A percentile compares a stretch with the other conserved stretches of the same genome.
Evolutionary conservation across 2,888 invertebrate species (phyloP).

Genomic region (Mesochorus sp.): DNA sequence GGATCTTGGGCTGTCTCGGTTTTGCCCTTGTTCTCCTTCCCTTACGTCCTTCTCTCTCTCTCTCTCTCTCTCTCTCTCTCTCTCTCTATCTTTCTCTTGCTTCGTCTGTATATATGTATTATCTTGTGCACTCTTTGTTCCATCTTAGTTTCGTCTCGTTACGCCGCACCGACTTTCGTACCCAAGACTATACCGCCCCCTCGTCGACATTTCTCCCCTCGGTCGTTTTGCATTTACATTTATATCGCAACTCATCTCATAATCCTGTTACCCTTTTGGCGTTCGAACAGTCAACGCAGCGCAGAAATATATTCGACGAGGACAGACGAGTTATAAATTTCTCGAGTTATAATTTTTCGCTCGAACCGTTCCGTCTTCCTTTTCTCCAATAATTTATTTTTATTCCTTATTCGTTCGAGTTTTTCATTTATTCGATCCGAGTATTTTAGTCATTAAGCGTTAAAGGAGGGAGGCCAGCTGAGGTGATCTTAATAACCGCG

Average conservation of each 20-base stretch:
- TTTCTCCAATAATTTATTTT: background rate
- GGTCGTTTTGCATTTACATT: conserved; percentile 73
- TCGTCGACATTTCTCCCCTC: conserved; percentile 48
- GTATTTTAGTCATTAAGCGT: background rate
- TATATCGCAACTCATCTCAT: conserved; percentile 74
- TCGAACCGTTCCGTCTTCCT: background rate
- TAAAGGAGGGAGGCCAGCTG: too few species aligned
- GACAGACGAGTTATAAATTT: conserved; percentile 40
- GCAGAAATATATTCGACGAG: conserved; percentile 33
- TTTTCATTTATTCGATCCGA: background rate
- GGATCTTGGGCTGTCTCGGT: conserved; percentile 61
- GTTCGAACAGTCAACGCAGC: conserved; percentile 66
- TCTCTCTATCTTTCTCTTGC: conserved; percentile 41
- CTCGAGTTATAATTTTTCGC: background rate
- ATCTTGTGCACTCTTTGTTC: conserved; percentile 31
- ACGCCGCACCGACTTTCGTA: conserved; percentile 40
- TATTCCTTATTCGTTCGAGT: background rate
- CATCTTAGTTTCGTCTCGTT: conserved; percentile 41
- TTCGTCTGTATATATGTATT: conserved; percentile 55
- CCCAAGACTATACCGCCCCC: conserved; percentile 29
- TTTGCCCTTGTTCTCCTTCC: conserved; percentile 43
- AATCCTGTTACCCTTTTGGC: conserved; percentile 73
- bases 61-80: conserved; percentile 54
- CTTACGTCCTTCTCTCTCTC: conserved; percentile 31
- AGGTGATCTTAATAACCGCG: too few species aligned